These are phyloP conservation scores for Hirtodrosophila cameraria DNA, from an alignment of 2,888 invertebrate genomes.

Conservation along the genomic window DNA sequence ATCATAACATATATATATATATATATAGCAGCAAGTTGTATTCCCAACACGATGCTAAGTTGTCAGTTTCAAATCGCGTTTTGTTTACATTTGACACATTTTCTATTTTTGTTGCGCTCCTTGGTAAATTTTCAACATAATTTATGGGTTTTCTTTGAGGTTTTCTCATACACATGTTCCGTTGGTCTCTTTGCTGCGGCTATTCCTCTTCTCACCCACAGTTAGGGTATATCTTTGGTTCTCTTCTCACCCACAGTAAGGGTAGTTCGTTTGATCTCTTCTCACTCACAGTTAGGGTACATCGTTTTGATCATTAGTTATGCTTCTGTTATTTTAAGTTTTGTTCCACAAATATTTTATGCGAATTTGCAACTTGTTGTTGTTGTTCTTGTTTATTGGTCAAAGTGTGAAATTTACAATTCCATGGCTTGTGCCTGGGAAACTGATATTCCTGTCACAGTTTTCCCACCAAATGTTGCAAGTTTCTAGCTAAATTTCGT, in stretches of 20 bases:
- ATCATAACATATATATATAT: conserved; percentile 12
- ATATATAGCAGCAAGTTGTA: conserved; percentile 10
- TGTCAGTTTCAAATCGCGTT: conserved; percentile 15
- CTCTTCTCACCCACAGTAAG: not conserved
- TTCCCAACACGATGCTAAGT: conserved; percentile 15
- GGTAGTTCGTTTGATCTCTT: not conserved
- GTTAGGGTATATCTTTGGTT: too few species aligned
- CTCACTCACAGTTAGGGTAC: not conserved
- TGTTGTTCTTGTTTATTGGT: conserved; percentile 29
- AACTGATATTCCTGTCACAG: conserved; percentile 38
- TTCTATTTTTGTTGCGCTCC: conserved; percentile 48
- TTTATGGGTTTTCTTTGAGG: conserved; percentile 69
- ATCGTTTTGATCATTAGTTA: conserved; percentile 45
- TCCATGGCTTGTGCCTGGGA: conserved; percentile 52
- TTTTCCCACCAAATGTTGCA: conserved; percentile 59
- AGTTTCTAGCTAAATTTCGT: conserved; percentile 16
- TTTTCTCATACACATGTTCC: conserved; percentile 42
- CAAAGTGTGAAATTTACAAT: conserved; percentile 60
- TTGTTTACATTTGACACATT: conserved; percentile 74
- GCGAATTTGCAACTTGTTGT: conserved; percentile 49
- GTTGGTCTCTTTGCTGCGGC: too few species aligned
- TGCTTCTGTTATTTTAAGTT: conserved; percentile 73
- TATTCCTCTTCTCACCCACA: too few species aligned
- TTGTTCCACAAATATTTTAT: conserved; percentile 46
- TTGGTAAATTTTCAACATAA: conserved; percentile 45